Percentiles rank a stretch among this genome's conserved stretches.
Conservation (phyloP, 2,113 vertebrate genomes). For the Apteryx owenii region DNA sequence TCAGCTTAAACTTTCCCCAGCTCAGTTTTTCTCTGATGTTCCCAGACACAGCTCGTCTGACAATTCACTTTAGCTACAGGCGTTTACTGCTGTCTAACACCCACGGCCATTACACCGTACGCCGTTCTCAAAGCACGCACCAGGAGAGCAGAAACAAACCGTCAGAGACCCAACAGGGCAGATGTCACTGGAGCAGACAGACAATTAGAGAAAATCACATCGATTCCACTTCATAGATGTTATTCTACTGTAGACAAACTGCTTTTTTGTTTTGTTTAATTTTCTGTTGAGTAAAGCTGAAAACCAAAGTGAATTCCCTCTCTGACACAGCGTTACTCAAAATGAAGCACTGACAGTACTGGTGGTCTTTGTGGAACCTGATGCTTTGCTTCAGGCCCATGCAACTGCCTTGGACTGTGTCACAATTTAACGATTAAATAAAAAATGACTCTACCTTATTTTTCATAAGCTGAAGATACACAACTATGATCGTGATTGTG, state of each 20-base stretch:
- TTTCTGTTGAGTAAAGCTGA: neutral
- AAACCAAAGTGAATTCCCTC: neutral
- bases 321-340: neutral
- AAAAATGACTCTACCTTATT: neutral
- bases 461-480: neutral
- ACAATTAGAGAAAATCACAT: neutral
- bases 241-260: neutral
- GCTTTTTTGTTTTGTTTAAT: neutral
- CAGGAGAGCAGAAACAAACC: neutral
- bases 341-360: accelerated
- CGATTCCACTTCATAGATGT: too few species aligned
- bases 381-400: neutral
- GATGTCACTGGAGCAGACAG: neutral
- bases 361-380: neutral
- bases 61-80: neutral
- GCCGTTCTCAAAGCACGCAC: neutral
- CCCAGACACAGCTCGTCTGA: neutral
- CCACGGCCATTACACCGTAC: neutral
- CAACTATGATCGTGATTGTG: neutral
- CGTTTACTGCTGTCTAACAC: neutral
- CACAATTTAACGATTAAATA: neutral
- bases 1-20: neutral
- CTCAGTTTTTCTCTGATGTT: neutral
- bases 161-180: neutral
- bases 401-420: neutral